Base-by-base conservation (phyloP, 2,888 invertebrate genomes). In the Lithophane socia region DNA sequence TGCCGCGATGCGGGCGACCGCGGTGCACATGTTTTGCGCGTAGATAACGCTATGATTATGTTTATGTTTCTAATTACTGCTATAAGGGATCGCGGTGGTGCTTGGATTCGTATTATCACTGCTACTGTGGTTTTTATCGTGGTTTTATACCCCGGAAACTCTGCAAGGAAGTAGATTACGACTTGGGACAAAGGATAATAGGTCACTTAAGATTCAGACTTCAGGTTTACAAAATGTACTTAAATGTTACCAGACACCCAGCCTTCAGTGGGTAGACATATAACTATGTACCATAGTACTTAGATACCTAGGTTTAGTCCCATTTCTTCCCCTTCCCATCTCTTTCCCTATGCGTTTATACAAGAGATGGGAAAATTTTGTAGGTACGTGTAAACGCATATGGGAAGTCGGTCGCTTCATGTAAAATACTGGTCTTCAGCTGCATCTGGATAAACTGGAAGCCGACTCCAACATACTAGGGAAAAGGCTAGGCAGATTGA, bases 1-100 rank as follows among this genome's bases (percentile, higher is more conserved):
- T 91, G 94, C 94, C 86, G 94, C 92, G 88, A 92, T 90, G 82
- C 92, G 93, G 83, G 92, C 90, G 77, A 92, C 91, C 42, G 91
- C 91, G 56, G 85, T 87, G 88, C 92, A 92, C 93, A 93, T 92
- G 78, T 75, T 86, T 86, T 75, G 79, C 67, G 75, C 77, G 61
- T 74, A 88, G 88, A 86, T 87, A 87, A 86, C 79, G 75, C 37
- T 78, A 70, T 76, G 70, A 77, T 77, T 80, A 82, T 80, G 67
- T 82, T 81, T 84, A 82, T 77, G 73, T 86, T 79, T 80, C 58
- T 81, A 87, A 82, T 84, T 75, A 87, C 84, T 77, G 66, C 75
- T 82, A 52, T 81, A 80, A 56, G 75, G 56, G 58, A 66, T 67
- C 54, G 49, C 66, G 54, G 44, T 66, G 67, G 60, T 76, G 71